Conservation (phyloP, 2,888 invertebrate genomes). For the Tetropium fuscum region DNA sequence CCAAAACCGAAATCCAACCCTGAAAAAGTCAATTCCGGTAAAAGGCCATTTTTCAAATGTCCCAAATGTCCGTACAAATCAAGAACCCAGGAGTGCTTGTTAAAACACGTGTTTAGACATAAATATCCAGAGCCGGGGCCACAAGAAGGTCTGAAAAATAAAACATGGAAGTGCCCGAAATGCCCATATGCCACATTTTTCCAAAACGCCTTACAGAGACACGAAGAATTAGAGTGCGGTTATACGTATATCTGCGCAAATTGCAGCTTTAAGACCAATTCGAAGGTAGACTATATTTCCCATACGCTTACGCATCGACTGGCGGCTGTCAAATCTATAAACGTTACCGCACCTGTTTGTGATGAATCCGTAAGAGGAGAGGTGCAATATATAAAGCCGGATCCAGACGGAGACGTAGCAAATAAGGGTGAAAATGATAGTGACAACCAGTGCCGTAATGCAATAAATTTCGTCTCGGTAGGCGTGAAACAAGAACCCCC, state of each 20-base stretch:
- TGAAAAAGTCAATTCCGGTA: neutral
- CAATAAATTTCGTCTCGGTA: neutral
- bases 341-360: constrained; percentile 1
- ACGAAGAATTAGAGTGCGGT: constrained; percentile 2
- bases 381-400: neutral
- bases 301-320: constrained; percentile 31
- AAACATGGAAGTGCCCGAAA: constrained; percentile 21
- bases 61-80: constrained; percentile 32
- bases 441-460: neutral
- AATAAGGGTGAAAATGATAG: neutral
- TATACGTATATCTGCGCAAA: constrained; percentile 21
- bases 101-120: constrained; percentile 30
- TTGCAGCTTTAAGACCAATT: constrained; percentile 14
- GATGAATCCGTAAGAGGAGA: neutral
- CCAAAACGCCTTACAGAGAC: constrained; percentile 18
- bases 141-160: neutral
- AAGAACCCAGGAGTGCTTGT: constrained; percentile 19
- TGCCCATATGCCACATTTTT: constrained; percentile 27
- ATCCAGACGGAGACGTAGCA: neutral
- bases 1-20: neutral
- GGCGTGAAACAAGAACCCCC: neutral
- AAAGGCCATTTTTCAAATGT: constrained; percentile 25
- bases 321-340: too few species aligned
- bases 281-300: constrained; percentile 27
- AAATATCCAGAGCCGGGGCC: neutral